Evolutionary conservation across 2,113 vertebrate genomes (phyloP).

Genomic region (Sclerurus mexicanus): DNA sequence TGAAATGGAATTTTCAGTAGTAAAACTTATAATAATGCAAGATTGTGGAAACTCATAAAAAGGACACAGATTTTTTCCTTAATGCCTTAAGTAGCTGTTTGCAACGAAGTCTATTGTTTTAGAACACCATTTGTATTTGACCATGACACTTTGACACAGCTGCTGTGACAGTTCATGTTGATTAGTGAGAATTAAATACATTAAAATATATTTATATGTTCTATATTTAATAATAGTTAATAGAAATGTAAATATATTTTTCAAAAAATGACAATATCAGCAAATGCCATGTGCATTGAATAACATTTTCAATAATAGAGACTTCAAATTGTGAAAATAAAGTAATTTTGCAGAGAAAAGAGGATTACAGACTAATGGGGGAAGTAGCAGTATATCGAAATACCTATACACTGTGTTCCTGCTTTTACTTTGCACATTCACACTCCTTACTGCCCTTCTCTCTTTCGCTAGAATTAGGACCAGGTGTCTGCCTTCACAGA

Average conservation of each 20-base stretch:
- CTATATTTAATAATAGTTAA: background rate
- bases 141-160: background rate
- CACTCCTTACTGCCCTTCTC: background rate
- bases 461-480: background rate
- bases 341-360: background rate
- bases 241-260: background rate
- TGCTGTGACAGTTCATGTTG: background rate
- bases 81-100: background rate
- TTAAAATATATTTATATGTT: background rate
- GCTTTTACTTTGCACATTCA: background rate
- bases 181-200: background rate
- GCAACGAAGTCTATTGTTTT: background rate
- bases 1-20: background rate
- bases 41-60: background rate
- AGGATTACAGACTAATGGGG: background rate
- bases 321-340: background rate
- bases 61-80: background rate
- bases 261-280: background rate
- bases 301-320: background rate
- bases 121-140: background rate
- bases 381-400: background rate
- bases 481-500: background rate
- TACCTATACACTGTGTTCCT: background rate
- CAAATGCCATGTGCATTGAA: background rate
- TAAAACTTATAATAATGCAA: background rate